Evolutionary conservation across 2,113 vertebrate genomes (phyloP), one percentile per base, ranked within the genome.

Genomic region (Zeus faber): DNA sequence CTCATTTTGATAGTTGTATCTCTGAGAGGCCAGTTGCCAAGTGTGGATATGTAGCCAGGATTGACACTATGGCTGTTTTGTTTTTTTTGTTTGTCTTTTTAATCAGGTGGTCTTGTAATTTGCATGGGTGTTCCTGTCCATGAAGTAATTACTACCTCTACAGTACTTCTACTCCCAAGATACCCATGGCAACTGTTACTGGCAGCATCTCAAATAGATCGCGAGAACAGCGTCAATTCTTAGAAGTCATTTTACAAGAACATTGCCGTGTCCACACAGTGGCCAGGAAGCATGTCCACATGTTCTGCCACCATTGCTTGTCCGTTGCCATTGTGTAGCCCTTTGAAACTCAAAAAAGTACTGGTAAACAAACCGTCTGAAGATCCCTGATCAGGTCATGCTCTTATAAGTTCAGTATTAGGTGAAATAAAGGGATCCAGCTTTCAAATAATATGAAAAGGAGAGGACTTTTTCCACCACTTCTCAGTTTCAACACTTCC

Each of bases 301-400:
- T 58, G 4, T 43, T 71, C 65, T 53, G 52, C 57, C 46, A 72
- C 48, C 52, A 57, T 70, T 68, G 66, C 55, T 65, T 58, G 51
- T 49, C 71, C 59, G 59, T 73, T n/a, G n/a, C 66, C 70, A 22
- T 81, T 82, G 73, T 67, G 70, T 87, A 87, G 85, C 85, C 85
- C 85, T 87, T 87, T 72, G 44, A 63, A 79, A 78, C 75, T 74
- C 72, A 71, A 72, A 57, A n/a, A 82, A 76, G 70, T 82, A 79
- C 73, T 71, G 58, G 81, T 84, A 78, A 83, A 82, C 82, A 79
- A 79, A 76, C 82, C 47, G 55, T 76, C 74, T 72, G 68, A 73
- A 61, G 69, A 69, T 85, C 81, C 82, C 82, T 85, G 82, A 83
- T 79, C 81, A 84, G 62, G 54, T 72, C 79, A 62, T 62, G 45